Evolutionary conservation across 2,888 invertebrate species (phyloP).

Genomic region (Eilema griseolum): DNA sequence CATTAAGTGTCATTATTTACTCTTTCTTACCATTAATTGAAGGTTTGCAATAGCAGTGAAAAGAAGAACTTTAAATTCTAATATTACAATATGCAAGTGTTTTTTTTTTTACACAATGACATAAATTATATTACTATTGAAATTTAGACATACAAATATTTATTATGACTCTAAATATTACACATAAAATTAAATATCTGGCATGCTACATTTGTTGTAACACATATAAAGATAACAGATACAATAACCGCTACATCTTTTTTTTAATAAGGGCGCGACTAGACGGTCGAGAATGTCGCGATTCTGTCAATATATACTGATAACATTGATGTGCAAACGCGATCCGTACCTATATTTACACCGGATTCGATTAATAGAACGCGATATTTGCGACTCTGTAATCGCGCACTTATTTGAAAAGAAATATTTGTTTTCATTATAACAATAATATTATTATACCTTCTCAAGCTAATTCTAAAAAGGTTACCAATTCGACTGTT

Average conservation of each 20-base stretch:
- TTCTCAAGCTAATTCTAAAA: not conserved
- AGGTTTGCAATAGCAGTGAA: constrained; percentile 7
- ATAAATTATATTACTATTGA: not conserved
- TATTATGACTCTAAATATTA: not conserved
- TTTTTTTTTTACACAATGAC: not conserved
- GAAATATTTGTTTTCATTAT: constrained; percentile 14
- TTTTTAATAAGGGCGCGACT: not conserved
- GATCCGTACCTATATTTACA: no score
- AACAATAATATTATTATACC: not conserved
- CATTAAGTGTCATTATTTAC: constrained; percentile 8
- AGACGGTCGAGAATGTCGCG: not conserved
- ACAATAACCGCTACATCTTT: not conserved
- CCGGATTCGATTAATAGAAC: no score
- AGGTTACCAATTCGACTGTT: not conserved
- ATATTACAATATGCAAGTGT: not conserved
- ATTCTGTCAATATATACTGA: no score
- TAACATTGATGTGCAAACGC: no score
- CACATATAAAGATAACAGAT: not conserved
- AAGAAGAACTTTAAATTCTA: constrained; percentile 8
- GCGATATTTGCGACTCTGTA: not conserved
- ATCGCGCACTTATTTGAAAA: not conserved
- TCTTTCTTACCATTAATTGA: constrained; percentile 3
- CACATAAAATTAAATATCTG: not conserved
- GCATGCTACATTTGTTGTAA: not conserved
- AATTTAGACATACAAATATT: not conserved